A percentile compares a stretch with the other conserved stretches of the same genome.
phyloP scores from a whole-genome alignment of 2,797 vertebrate species.

The Garrulus glandarius region DNA sequence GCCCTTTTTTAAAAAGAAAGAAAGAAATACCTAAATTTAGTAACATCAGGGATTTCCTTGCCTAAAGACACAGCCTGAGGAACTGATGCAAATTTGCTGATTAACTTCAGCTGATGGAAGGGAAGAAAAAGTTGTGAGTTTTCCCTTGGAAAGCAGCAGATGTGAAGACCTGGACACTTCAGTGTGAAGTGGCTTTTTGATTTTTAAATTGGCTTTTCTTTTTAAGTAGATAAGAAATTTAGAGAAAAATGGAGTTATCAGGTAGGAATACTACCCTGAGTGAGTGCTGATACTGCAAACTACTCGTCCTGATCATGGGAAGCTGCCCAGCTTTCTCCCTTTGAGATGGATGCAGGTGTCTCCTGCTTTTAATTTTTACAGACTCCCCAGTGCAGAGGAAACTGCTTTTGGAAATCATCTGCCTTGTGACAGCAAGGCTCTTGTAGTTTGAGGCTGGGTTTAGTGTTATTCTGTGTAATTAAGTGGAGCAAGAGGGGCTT shows the following conservation, averaged over 20 bases:
- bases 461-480: not conserved
- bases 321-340: not conserved
- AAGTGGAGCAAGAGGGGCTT: not conserved
- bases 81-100: not conserved
- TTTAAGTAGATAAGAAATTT: not conserved
- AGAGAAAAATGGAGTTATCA: not conserved
- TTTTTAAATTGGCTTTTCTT: not conserved
- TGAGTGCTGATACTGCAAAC: not conserved
- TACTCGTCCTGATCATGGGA: not conserved
- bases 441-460: not conserved
- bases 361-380: not conserved
- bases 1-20: not conserved
- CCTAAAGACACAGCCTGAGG: not conserved
- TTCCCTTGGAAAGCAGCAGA: not conserved
- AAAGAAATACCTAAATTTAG: not conserved
- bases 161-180: not conserved
- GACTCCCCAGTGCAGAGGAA: not conserved
- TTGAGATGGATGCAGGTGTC: not conserved
- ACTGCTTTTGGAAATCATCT: not conserved
- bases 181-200: not conserved
- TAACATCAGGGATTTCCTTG: not conserved
- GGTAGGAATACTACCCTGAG: not conserved
- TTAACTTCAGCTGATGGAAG: not conserved
- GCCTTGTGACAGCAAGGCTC: not conserved
- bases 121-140: not conserved